phyloP scores from a whole-genome alignment of 1,140 invertebrate species.

The Galleria mellonella region DNA sequence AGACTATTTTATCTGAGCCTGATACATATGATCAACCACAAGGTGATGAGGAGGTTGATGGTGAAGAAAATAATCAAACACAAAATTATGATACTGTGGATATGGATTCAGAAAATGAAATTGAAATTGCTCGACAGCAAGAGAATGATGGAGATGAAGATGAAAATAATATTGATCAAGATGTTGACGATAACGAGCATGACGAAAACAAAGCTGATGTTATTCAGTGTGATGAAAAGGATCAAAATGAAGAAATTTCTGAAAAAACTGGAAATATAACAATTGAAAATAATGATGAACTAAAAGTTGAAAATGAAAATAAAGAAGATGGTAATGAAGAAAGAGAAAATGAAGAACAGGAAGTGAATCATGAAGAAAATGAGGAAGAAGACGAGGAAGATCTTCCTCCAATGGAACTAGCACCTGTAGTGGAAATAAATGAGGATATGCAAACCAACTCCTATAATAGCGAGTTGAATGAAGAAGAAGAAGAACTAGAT shows the following conservation, averaged over 20 bases:
- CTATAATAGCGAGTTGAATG: conserved; percentile 49
- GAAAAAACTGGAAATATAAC: conserved; percentile 30
- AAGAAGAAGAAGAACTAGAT: conserved; percentile 45
- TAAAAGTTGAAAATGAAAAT: conserved; percentile 14
- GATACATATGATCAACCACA: conserved; percentile 40
- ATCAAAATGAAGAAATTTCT: conserved; percentile 38
- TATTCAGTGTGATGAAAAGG: conserved; percentile 30
- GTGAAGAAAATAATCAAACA: conserved; percentile 39
- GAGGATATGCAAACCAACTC: conserved; percentile 56
- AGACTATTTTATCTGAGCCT: conserved; percentile 65
- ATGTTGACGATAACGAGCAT: conserved; percentile 22
- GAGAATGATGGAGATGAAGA: conserved; percentile 21
- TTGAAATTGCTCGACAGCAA: conserved; percentile 57
- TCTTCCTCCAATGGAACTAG: conserved; percentile 38
- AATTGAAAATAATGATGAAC: conserved; percentile 24
- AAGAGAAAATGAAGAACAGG: conserved; percentile 23
- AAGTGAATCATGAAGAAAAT: conserved; percentile 10
- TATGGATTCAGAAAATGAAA: conserved; percentile 65
- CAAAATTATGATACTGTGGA: conserved; percentile 63
- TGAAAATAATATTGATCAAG: conserved; percentile 20
- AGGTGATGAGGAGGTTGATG: conserved; percentile 39
- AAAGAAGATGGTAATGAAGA: conserved; percentile 24
- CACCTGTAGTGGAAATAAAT: conserved; percentile 66
- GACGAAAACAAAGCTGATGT: conserved; percentile 27
- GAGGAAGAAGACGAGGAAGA: conserved; percentile 47